Percentiles rank a stretch among this genome's conserved stretches.
phyloP scores from a whole-genome alignment of 2,113 vertebrate species.

The Isichthys henryi region DNA sequence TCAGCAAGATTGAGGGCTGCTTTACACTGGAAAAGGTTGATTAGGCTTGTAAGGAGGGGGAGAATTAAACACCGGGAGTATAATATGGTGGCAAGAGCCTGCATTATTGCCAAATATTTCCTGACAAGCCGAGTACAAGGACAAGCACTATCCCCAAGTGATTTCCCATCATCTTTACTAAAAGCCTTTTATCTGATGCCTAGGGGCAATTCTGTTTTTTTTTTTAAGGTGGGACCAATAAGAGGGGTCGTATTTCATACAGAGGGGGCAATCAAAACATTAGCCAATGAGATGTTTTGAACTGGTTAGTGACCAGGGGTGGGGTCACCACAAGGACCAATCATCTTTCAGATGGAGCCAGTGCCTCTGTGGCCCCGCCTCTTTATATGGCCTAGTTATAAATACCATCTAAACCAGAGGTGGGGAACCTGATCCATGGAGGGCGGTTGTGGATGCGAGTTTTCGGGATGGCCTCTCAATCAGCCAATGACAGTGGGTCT shows the following conservation, averaged over 20 bases:
- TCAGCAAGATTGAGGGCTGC: not conserved
- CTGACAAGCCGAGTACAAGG: not conserved
- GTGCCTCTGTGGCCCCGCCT: not conserved
- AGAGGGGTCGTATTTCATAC: not conserved
- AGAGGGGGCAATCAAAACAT: not conserved
- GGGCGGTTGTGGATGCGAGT: too few relatives aligned
- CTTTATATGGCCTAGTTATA: not conserved
- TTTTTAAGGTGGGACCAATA: not conserved
- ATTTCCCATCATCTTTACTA: not conserved
- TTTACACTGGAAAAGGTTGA: not conserved
- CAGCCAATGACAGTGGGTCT: too few relatives aligned
- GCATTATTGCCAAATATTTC: not conserved
- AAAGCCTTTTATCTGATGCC: conserved; percentile 1
- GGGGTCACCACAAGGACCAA: not conserved
- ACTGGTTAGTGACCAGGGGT: not conserved
- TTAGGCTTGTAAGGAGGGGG: conserved; percentile 5
- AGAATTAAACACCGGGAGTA: not conserved
- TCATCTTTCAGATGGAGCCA: not conserved
- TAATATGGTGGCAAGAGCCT: not conserved
- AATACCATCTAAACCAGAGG: not conserved
- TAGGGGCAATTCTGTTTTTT: not conserved
- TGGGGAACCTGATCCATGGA: too few relatives aligned
- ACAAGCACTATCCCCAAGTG: not conserved
- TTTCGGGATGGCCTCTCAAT: too few relatives aligned
- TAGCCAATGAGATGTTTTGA: not conserved